Evolutionary conservation across 2,888 invertebrate genomes (phyloP).

Genomic region (Sphaeridia pumilis): DNA sequence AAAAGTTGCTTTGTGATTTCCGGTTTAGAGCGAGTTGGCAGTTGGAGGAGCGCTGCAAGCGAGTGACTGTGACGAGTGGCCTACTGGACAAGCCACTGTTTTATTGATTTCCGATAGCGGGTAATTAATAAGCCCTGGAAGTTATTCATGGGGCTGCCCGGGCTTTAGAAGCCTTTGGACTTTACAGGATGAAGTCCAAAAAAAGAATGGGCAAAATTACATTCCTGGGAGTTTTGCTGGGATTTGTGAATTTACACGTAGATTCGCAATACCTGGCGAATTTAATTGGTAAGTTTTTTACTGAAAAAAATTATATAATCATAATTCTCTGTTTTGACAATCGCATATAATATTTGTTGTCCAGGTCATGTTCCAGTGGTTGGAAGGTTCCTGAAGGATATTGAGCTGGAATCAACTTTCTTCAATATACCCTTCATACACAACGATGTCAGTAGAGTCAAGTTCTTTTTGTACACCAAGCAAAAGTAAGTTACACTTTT

Average conservation of each 20-base stretch:
- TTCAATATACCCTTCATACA: conserved; percentile 25
- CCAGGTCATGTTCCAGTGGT: conserved; percentile 20
- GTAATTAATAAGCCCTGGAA: too few species aligned
- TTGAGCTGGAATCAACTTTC: conserved; percentile 28
- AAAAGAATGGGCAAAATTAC: conserved; percentile 11
- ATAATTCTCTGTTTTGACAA: too few species aligned
- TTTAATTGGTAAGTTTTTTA: conserved; percentile 14
- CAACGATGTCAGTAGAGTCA: conserved; percentile 28
- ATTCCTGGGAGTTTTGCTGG: conserved; percentile 10
- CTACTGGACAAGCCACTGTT: not conserved
- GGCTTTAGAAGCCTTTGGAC: too few species aligned
- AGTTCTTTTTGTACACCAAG: conserved; percentile 24
- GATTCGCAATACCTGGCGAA: conserved; percentile 15
- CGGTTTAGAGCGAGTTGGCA: too few species aligned
- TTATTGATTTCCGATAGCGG: not conserved
- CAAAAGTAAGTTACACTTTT: too few species aligned
- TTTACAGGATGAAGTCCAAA: too few species aligned
- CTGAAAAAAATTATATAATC: too few species aligned
- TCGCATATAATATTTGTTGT: too few species aligned
- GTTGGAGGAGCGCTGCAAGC: too few species aligned
- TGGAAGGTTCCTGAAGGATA: conserved; percentile 26
- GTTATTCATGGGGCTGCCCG: too few species aligned
- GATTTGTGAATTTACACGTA: conserved; percentile 15
- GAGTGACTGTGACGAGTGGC: too few species aligned
- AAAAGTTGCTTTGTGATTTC: too few species aligned